Evolutionary conservation across 2,888 invertebrate genomes (phyloP), one percentile per base, ranked within the genome.

Genomic region (Athalia rosae): DNA sequence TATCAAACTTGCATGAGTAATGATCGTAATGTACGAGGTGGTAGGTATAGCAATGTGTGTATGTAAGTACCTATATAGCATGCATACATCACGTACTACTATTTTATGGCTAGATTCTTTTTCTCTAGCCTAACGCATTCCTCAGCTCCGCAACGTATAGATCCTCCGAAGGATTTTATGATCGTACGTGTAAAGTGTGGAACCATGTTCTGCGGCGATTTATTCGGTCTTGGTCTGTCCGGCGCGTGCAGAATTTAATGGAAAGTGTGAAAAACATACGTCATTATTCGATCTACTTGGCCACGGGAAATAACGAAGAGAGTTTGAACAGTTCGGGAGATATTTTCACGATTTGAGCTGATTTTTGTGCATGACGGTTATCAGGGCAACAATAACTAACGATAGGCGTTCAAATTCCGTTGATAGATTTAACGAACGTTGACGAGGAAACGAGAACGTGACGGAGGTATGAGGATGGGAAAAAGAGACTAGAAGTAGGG

Each of bases 401-500:
- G 61, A 4, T 8, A 28, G 13, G 45, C 13, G 67, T 58, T 41
- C 13, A 58, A 45, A 56, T 13, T 15, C 43, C 43, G 45, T 9
- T 50, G 28, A 4, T 28, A 41, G 28, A 50, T 9, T 53, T 53
- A 50, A 53, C 15, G 28, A 13, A 9, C 7, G 66, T 1, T 7
- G 9, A 53, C 28, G 11, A 15, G 56, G 69, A 69, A 11, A 47
- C 4, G 43, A 11, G 62, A 63, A 11, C 11, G 43, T 43, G 62
- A 43, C 43, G 9, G 43, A 7, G 7, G 53, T 53, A 28, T 28
- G 66, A 50, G n/a, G 50, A 9, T 15, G 50, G 66, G 71, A 56
- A 58, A 71, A 71, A 58, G 58, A 71, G 71, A 58, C 71, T 45
- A 43, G 58, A 71, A 71, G 71, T 71, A 71, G 71, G 71, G 15